Percentiles rank a stretch among this genome's conserved stretches.
Conservation (phyloP, 1,140 invertebrate genomes). For the Drosophila asahinai region DNA sequence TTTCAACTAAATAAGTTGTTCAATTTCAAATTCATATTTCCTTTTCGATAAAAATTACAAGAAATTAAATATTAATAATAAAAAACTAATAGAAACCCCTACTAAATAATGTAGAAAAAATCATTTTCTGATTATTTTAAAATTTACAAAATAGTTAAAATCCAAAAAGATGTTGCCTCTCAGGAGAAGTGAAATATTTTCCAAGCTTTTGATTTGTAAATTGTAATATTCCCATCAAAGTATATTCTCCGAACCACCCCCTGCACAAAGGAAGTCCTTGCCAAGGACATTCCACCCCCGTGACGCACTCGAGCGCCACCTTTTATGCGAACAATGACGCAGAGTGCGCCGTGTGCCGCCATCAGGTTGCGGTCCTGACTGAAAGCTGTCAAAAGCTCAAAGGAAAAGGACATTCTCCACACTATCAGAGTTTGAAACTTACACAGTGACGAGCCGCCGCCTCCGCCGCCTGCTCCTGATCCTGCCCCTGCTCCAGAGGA, state of each 20-base stretch:
- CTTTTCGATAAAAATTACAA: background rate
- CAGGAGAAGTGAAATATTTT: background rate
- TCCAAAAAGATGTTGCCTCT: no score
- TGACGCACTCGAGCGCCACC: constrained; percentile 50
- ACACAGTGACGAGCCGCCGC: constrained; percentile 67
- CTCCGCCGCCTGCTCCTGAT: constrained; percentile 20
- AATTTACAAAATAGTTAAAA: no score
- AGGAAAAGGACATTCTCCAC: constrained; percentile 19
- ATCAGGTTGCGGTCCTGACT: constrained; percentile 65
- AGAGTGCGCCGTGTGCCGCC: constrained; percentile 7
- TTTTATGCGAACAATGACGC: constrained; percentile 15
- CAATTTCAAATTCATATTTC: background rate
- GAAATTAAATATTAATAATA: background rate
- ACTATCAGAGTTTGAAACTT: constrained; percentile 52
- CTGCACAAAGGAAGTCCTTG: background rate
- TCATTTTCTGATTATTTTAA: no score
- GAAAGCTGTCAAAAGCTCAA: constrained; percentile 76
- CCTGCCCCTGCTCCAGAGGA: constrained; percentile 24
- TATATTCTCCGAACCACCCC: background rate
- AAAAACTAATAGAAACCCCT: no score
- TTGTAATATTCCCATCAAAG: background rate
- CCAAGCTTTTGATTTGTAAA: background rate
- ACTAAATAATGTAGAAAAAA: no score
- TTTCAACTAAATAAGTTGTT: no score
- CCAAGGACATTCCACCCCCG: constrained; percentile 21